These are phyloP conservation scores for Misgurnus anguillicaudatus DNA, from an alignment of 2,113 vertebrate genomes.

Conservation along the genomic window DNA sequence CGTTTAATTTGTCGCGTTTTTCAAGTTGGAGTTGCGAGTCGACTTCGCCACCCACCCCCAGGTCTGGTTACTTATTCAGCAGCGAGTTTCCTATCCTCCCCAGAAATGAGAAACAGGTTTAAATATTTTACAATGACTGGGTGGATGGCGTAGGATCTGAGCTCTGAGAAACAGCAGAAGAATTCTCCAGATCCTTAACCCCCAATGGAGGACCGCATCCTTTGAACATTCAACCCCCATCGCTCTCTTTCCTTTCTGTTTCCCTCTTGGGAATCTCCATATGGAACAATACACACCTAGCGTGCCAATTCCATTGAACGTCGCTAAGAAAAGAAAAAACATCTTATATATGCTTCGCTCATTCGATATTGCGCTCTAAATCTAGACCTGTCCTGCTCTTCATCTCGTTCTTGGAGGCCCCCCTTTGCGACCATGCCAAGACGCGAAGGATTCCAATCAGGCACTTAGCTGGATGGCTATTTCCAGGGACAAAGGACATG, in stretches of 20 bases:
- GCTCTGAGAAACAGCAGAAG: slow-evolving; percentile 58
- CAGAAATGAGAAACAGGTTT: slow-evolving; percentile 74
- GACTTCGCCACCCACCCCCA: slow-evolving; percentile 20
- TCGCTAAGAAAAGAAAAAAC: slow-evolving; percentile 73
- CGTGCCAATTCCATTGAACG: slow-evolving; percentile 81
- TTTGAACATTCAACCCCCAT: slow-evolving; percentile 61
- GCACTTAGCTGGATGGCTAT: slow-evolving; percentile 78
- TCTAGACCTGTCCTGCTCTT: slow-evolving; percentile 27
- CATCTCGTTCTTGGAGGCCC: slow-evolving; percentile 26
- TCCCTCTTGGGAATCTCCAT: slow-evolving; percentile 81
- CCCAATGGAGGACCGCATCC: slow-evolving; percentile 66
- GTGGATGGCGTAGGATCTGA: slow-evolving; percentile 26
- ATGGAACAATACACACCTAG: slow-evolving; percentile 84
- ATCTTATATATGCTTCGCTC: slow-evolving; percentile 35
- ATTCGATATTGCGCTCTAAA: slow-evolving; percentile 20
- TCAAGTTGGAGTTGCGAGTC: background rate
- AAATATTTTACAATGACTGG: slow-evolving; percentile 74
- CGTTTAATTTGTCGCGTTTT: slow-evolving; percentile 3
- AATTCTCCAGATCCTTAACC: slow-evolving; percentile 75
- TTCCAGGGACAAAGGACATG: slow-evolving; percentile 79
- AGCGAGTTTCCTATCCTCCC: slow-evolving; percentile 73
- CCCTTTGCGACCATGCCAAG: slow-evolving; percentile 66
- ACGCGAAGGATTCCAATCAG: slow-evolving; percentile 80
- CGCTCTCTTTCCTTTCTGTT: slow-evolving; percentile 53
- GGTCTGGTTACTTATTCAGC: slow-evolving; percentile 75